Evolutionary conservation across 2,888 invertebrate genomes (phyloP).

Genomic region (Tanypteryx hageni): DNA sequence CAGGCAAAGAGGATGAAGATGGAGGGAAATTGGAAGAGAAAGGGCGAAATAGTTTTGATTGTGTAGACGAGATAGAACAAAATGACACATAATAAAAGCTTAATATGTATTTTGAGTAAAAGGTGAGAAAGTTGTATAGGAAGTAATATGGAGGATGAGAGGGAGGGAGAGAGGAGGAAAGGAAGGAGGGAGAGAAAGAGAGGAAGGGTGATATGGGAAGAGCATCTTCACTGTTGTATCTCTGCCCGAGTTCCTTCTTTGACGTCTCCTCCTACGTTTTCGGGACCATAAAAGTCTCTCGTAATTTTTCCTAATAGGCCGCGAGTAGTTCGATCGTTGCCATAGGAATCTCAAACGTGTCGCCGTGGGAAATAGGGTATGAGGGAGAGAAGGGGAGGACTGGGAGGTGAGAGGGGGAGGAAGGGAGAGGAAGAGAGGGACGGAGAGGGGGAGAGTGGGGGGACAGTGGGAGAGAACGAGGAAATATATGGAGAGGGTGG

Average conservation of each 20-base stretch:
- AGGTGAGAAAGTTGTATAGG: background rate
- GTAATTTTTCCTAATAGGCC: background rate
- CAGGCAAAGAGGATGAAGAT: too few relatives aligned
- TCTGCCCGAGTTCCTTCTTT: background rate
- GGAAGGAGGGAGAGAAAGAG: background rate
- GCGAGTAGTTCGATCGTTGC: background rate
- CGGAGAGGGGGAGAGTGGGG: background rate
- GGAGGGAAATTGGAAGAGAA: too few relatives aligned
- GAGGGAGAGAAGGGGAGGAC: background rate
- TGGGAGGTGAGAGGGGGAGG: background rate
- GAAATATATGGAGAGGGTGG: too few relatives aligned
- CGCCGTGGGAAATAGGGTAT: background rate
- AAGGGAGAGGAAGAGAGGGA: background rate
- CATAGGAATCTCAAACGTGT: background rate
- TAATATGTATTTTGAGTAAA: too few relatives aligned
- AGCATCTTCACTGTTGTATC: background rate
- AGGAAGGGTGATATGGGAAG: background rate
- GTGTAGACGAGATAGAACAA: too few relatives aligned
- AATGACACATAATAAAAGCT: too few relatives aligned
- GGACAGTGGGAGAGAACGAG: background rate
- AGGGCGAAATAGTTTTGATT: too few relatives aligned
- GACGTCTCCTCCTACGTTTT: background rate
- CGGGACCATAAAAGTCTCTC: conserved; percentile 22
- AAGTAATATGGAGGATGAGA: background rate
- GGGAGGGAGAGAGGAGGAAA: background rate